Percentiles rank a stretch among this genome's conserved stretches.
Evolutionary conservation across 1,140 invertebrate genomes (phyloP).

Genomic region (Leguminivora glycinivorella): DNA sequence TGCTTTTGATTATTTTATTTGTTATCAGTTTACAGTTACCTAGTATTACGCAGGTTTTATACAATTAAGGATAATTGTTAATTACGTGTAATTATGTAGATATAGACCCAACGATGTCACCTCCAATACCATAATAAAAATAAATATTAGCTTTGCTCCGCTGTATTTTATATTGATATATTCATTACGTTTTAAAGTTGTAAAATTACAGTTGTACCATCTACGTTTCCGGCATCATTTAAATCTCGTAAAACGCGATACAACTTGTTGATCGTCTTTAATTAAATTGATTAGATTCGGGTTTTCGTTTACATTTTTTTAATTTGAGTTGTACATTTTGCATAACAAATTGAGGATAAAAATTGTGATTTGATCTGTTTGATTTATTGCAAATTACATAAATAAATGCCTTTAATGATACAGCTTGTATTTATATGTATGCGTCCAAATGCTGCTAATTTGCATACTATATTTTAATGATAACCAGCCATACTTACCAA

Average conservation of each 20-base stretch:
- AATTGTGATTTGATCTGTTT: neutral
- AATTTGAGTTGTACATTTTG: conserved; percentile 1
- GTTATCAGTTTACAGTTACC: too few species aligned
- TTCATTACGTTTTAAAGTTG: neutral
- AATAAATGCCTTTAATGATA: neutral
- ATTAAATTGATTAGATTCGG: conserved; percentile 21
- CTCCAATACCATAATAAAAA: neutral
- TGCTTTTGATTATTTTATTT: too few species aligned
- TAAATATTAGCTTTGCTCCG: too few species aligned
- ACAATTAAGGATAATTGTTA: too few species aligned
- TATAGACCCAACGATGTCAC: too few species aligned
- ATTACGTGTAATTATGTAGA: too few species aligned
- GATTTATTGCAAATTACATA: neutral
- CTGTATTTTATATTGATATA: neutral
- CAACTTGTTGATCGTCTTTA: conserved; percentile 8
- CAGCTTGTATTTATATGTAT: too few species aligned
- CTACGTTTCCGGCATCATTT: conserved; percentile 1
- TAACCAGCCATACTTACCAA: too few species aligned
- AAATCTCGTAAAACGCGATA: neutral
- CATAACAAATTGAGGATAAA: neutral
- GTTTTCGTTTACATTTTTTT: conserved; percentile 10
- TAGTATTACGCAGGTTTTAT: too few species aligned
- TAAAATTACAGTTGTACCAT: conserved; percentile 3
- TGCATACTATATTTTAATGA: too few species aligned
- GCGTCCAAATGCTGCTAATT: too few species aligned